Conservation (phyloP, 2,888 invertebrate species). For the Yponomeuta evonymella region DNA sequence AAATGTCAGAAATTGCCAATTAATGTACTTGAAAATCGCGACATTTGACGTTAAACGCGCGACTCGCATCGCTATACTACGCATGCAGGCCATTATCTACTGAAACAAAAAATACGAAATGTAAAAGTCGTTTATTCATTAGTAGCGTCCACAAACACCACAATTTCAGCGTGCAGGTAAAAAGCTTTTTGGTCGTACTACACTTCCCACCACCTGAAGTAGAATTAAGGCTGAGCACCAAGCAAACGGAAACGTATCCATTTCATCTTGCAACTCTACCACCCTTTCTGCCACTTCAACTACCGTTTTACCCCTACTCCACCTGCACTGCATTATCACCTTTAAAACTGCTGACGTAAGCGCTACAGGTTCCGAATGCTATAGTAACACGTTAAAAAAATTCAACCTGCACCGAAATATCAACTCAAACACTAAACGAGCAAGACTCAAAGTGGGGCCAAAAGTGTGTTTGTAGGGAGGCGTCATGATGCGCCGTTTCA, state of each 20-base stretch:
- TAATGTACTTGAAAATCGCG: no score
- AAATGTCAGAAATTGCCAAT: no score
- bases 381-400: no score
- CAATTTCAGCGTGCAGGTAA: not conserved
- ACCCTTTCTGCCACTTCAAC: constrained; percentile 9
- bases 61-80: no score
- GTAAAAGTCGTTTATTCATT: not conserved
- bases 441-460: not conserved
- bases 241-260: not conserved
- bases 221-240: not conserved
- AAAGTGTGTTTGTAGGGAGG: not conserved
- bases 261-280: not conserved
- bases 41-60: no score
- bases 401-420: not conserved
- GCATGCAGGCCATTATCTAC: no score
- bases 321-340: not conserved
- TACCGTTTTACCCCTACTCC: not conserved
- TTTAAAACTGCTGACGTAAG: not conserved
- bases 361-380: not conserved
- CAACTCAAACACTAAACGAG: not conserved
- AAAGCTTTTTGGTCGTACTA: not conserved
- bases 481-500: not conserved
- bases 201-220: not conserved
- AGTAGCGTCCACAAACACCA: not conserved
- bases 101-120: no score